Percentiles rank a stretch among this genome's conserved stretches.
Evolutionary conservation across 2,113 vertebrate genomes (phyloP).

Genomic region (Litocranius walleri): DNA sequence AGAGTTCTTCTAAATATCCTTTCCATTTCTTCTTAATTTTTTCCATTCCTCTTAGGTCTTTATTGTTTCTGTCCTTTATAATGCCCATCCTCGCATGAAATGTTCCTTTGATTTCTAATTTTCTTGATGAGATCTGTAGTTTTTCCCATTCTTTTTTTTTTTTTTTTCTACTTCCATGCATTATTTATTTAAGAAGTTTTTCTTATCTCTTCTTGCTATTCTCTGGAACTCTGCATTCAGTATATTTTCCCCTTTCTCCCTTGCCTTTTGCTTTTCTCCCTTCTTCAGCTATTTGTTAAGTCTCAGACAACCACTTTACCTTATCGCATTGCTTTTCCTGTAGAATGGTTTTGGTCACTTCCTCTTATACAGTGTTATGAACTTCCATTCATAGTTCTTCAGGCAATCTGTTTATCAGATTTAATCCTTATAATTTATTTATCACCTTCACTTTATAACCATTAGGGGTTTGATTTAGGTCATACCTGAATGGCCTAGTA

Average conservation of each 20-base stretch:
- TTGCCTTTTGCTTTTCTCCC: neutral
- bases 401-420: neutral
- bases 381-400: neutral
- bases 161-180: neutral
- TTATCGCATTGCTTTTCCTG: neutral
- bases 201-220: neutral
- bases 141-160: neutral
- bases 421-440: neutral
- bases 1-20: neutral
- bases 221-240: neutral
- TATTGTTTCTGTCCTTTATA: neutral
- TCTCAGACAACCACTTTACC: neutral
- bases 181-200: neutral
- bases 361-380: neutral
- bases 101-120: neutral
- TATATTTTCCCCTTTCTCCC: neutral
- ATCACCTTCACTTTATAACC: neutral
- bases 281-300: neutral
- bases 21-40: neutral
- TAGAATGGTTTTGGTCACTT: neutral
- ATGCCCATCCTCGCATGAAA: neutral
- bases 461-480: neutral
- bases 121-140: neutral
- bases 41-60: neutral
- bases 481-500: neutral